phyloP scores from a whole-genome alignment of 1,140 invertebrate genomes.

The Drosophila tani region DNA sequence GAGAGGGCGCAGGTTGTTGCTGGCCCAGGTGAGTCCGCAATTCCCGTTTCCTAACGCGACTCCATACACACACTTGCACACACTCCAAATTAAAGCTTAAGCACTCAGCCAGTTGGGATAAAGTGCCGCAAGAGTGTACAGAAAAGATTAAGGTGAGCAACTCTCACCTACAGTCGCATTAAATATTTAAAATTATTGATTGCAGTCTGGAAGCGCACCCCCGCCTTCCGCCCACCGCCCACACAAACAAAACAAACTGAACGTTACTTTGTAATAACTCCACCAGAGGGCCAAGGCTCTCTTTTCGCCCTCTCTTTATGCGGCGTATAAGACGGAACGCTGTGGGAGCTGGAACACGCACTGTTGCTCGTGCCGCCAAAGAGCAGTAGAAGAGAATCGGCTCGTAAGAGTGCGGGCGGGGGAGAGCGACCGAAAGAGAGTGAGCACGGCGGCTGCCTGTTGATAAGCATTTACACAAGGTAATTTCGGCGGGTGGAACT shows the following conservation, averaged over 20 bases:
- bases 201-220: constrained; percentile 51
- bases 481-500: constrained; percentile 12
- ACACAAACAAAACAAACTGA: constrained; percentile 60
- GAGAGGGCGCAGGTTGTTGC: constrained; percentile 27
- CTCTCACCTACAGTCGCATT: constrained; percentile 60
- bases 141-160: neutral
- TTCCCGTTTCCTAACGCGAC: neutral
- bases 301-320: constrained; percentile 5
- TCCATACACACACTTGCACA: neutral
- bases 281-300: neutral
- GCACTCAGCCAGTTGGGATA: too few species aligned
- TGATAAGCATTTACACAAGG: constrained; percentile 58
- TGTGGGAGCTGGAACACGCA: constrained; percentile 12
- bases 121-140: too few species aligned
- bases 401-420: neutral
- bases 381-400: neutral
- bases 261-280: constrained; percentile 80
- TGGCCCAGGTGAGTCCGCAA: constrained; percentile 52
- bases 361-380: neutral
- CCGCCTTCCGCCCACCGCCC: constrained; percentile 29
- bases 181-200: constrained; percentile 85
- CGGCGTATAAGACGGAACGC: constrained; percentile 66
- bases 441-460: constrained; percentile 57
- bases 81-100: neutral
- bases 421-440: constrained; percentile 7